Percentiles rank a stretch among this genome's conserved stretches.
phyloP scores from a whole-genome alignment of 2,113 vertebrate genomes.

The Epinephelus fuscoguttatus region DNA sequence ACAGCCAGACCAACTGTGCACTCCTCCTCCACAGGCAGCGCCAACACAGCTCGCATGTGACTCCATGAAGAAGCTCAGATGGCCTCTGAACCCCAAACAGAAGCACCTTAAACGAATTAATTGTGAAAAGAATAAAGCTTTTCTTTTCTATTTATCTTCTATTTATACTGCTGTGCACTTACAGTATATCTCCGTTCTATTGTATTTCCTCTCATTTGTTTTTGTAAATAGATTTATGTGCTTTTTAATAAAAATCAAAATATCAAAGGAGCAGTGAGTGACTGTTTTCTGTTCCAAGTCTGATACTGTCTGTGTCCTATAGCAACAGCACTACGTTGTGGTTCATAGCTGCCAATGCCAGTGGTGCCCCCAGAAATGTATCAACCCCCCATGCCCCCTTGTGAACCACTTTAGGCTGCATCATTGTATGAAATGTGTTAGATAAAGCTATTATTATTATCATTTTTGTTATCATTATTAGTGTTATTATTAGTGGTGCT shows the following conservation, averaged over 20 bases:
- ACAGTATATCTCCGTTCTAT: background rate
- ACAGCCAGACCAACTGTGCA: background rate
- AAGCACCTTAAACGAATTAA: slow-evolving; percentile 11
- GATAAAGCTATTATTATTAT: too few species aligned
- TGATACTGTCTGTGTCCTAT: background rate
- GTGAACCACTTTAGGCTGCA: too few species aligned
- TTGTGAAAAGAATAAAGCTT: background rate
- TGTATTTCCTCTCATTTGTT: background rate
- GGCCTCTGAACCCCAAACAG: slow-evolving; percentile 19
- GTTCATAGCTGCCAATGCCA: slow-evolving; percentile 20
- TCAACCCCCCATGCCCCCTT: too few species aligned
- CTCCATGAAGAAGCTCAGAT: background rate
- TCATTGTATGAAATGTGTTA: too few species aligned
- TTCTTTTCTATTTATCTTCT: slow-evolving; percentile 39
- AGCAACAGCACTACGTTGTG: slow-evolving; percentile 50
- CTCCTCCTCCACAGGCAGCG: background rate
- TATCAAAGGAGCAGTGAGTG: background rate
- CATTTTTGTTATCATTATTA: too few species aligned
- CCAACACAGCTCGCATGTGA: slow-evolving; percentile 9
- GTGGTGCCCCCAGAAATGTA: too few species aligned
- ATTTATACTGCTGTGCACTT: slow-evolving; percentile 29
- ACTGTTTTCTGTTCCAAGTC: background rate
- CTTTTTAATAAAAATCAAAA: too few species aligned
- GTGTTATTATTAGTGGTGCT: too few species aligned
- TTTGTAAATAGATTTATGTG: background rate